Percentiles rank a stretch among this genome's conserved stretches.
phyloP scores from a whole-genome alignment of 2,113 vertebrate genomes.

The Murina feae region DNA sequence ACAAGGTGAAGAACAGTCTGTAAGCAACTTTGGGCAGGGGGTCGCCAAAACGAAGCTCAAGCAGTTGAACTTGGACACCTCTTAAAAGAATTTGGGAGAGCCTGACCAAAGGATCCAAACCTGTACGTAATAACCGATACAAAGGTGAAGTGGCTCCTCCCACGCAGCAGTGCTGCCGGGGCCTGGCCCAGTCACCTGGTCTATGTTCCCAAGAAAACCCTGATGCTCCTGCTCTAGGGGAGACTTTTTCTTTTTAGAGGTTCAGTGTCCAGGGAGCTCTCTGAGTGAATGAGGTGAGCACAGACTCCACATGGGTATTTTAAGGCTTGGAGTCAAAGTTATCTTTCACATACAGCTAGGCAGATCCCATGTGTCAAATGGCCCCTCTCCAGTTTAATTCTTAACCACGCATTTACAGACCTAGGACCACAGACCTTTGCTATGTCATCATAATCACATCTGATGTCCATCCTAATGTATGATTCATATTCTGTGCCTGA shows the following conservation, averaged over 20 bases:
- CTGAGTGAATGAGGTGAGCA: constrained; percentile 64
- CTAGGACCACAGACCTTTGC: constrained; percentile 58
- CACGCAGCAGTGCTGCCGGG: constrained; percentile 44
- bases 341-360: constrained; percentile 34
- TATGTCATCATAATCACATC: constrained; percentile 62
- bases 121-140: constrained; percentile 10
- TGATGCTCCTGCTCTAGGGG: constrained; percentile 27
- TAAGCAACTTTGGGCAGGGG: constrained; percentile 53
- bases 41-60: constrained; percentile 67
- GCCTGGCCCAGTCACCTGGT: constrained; percentile 42
- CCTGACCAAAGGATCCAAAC: constrained; percentile 53
- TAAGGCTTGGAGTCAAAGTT: constrained; percentile 76
- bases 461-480: constrained; percentile 68
- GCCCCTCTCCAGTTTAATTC: constrained; percentile 54
- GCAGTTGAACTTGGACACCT: constrained; percentile 58
- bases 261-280: constrained; percentile 55
- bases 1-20: constrained; percentile 68
- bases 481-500: constrained; percentile 73
- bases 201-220: constrained; percentile 19
- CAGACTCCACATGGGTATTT: constrained; percentile 73
- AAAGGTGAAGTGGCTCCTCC: constrained; percentile 53
- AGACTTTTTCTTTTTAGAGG: constrained; percentile 49
- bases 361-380: constrained; percentile 55
- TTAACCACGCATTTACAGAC: constrained; percentile 52
- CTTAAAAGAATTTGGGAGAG: constrained; percentile 48